Evolutionary conservation across 2,797 vertebrate species (phyloP).

Genomic region (Gambelia wislizenii): DNA sequence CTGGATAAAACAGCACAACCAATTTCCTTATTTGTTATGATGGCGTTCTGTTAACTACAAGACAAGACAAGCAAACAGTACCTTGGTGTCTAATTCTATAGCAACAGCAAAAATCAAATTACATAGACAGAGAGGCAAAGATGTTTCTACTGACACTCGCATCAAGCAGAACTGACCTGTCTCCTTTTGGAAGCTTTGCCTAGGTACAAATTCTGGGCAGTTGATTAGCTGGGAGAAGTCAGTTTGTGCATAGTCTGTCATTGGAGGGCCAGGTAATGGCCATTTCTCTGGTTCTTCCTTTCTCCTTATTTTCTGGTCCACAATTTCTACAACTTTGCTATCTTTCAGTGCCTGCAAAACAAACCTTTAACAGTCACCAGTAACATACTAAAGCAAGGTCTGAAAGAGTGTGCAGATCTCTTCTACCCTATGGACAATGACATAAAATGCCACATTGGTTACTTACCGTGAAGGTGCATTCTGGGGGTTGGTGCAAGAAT

Average conservation of each 20-base stretch:
- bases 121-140: not conserved
- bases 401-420: not conserved
- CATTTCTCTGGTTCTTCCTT: conserved; percentile 94
- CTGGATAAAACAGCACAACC: no score
- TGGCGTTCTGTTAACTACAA: not conserved
- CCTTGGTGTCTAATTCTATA: not conserved
- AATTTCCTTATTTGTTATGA: no score
- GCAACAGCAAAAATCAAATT: not conserved
- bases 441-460: not conserved
- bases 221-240: conserved; percentile 97
- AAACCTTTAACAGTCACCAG: accelerated
- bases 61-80: no score
- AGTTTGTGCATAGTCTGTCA: conserved; percentile 88
- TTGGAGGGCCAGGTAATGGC: conserved; percentile 89
- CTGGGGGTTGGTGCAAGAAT: no score
- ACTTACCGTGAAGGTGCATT: no score
- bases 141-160: not conserved
- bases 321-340: conserved; percentile 95
- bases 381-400: accelerated
- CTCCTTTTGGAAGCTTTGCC: conserved; percentile 86
- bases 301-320: conserved; percentile 94
- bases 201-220: conserved; percentile 95
- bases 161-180: conserved; percentile 76
- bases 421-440: not conserved
- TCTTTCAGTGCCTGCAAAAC: conserved; percentile 89